Evolutionary conservation across 1,140 invertebrate species (phyloP).

Genomic region (Drosophila azteca): DNA sequence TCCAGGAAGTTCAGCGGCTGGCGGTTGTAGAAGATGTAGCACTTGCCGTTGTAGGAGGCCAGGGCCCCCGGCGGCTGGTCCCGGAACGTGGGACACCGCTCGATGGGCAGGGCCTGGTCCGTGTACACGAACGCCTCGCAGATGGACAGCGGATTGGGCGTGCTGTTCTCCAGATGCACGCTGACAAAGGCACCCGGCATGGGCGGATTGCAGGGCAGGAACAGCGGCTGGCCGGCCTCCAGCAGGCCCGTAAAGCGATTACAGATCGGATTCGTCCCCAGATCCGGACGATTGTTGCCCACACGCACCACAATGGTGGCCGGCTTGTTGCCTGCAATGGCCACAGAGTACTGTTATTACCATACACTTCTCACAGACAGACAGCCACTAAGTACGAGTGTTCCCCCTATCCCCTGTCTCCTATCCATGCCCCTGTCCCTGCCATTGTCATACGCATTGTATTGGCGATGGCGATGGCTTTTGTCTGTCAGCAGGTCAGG

Average conservation of each 20-base stretch:
- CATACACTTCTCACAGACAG: background rate
- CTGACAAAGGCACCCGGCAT: slow-evolving; percentile 98
- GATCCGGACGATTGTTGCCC: slow-evolving; percentile 96
- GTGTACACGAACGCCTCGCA: slow-evolving; percentile 98
- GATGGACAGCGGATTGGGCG: slow-evolving; percentile 91
- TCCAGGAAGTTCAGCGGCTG: slow-evolving; percentile 93
- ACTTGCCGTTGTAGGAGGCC: slow-evolving; percentile 97
- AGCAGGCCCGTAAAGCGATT: slow-evolving; percentile 93
- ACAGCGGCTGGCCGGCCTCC: slow-evolving; percentile 95
- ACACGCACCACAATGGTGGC: slow-evolving; percentile 95
- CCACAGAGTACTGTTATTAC: background rate
- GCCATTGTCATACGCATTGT: slow-evolving; percentile 17
- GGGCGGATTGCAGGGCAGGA: slow-evolving; percentile 96
- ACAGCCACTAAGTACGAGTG: background rate
- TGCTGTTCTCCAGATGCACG: slow-evolving; percentile 92
- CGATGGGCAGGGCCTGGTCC: slow-evolving; percentile 96
- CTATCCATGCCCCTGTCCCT: too few relatives aligned
- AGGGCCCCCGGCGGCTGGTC: slow-evolving; percentile 96
- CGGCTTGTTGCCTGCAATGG: slow-evolving; percentile 86
- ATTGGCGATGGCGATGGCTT: slow-evolving; percentile 11
- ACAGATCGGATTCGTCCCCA: slow-evolving; percentile 96
- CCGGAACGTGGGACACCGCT: slow-evolving; percentile 95
- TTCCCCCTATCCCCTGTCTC: background rate
- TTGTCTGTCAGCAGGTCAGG: slow-evolving; percentile 56
- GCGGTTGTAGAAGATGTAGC: slow-evolving; percentile 97